Evolutionary conservation across 2,888 invertebrate genomes (phyloP), one percentile per base, ranked within the genome.

Genomic region (Melinaea menophilus): DNA sequence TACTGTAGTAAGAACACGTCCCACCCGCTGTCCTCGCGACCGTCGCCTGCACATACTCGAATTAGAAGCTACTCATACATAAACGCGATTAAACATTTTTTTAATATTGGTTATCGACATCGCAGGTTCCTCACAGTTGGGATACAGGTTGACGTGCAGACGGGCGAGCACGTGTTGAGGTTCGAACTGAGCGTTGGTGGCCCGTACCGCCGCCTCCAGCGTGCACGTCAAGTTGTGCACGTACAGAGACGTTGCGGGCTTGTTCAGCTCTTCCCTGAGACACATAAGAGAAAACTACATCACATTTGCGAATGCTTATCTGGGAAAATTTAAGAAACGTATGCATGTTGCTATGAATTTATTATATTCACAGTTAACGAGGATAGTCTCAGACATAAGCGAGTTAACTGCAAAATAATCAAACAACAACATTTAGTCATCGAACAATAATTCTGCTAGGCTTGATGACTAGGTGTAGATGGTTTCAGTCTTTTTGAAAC

Each of bases 121-220:
- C 5, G 7, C 9, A 54, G 12, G 12, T 34, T 5, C 77, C 83
- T 75, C 71, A 89, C 90, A 88, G 66, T 90, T 90, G 5, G 90
- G 87, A 66, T 90, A 91, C 33, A 96, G 88, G 73, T 95, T 93
- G 61, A 98, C 96, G 85, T 98, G 97, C 45, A 99, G 89, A 22
- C 98, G 92, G 73, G 95, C 94, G 12, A 98, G 92, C 58, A 98
- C 96, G 81, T 98, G 98, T 47, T 95, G 94, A 79, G 97, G 97
- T 79, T 98, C 98, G 84, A 94, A 97, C 87, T 98, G 98, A 12
- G 98, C 97, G 86, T 98, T 98, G 12, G 98, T 99, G 37, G 96
- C 96, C 72, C 98, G 93, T 75, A 97, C 93, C 7, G 97, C 96
- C 37, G 95, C 94, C 80, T 97, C 97, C 79, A 97, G 87, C 77